Percentiles rank a stretch among this genome's conserved stretches.
Evolutionary conservation across 53 echinoderm and acorn worm species (phyloP).

Genomic region (Zoroaster sp.): DNA sequence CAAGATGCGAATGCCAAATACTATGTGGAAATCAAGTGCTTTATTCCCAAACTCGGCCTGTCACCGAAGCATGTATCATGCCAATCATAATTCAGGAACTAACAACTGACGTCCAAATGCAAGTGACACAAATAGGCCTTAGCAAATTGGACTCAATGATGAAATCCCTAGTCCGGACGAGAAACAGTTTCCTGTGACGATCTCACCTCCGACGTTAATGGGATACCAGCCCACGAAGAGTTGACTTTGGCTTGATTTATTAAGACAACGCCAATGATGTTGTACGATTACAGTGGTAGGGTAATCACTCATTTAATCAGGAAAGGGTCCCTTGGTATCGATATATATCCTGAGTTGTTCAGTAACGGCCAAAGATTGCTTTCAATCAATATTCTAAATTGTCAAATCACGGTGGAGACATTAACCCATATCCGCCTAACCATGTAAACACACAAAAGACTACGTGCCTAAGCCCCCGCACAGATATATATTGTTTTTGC

Average conservation of each 20-base stretch:
- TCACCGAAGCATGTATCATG: not conserved
- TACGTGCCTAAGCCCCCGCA: too few species aligned
- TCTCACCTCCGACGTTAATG: not conserved
- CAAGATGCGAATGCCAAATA: not conserved
- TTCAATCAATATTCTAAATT: not conserved
- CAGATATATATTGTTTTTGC: too few species aligned
- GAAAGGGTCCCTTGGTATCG: not conserved
- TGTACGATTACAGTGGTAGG: not conserved
- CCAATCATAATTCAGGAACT: not conserved
- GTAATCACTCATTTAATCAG: not conserved
- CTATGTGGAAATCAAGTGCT: not conserved
- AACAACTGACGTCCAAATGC: not conserved
- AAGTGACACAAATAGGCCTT: not conserved
- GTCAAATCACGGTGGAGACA: not conserved
- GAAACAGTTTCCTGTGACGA: not conserved
- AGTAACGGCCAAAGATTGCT: not conserved
- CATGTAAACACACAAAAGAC: too few species aligned
- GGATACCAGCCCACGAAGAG: not conserved
- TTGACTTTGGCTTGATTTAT: not conserved
- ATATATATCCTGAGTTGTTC: not conserved
- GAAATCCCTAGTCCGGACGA: not conserved
- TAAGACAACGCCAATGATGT: not conserved
- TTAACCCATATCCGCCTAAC: too few species aligned
- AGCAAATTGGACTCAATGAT: not conserved
- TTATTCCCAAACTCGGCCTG: not conserved